phyloP scores from a whole-genome alignment of 2,797 vertebrate genomes.

The Alca torda region DNA sequence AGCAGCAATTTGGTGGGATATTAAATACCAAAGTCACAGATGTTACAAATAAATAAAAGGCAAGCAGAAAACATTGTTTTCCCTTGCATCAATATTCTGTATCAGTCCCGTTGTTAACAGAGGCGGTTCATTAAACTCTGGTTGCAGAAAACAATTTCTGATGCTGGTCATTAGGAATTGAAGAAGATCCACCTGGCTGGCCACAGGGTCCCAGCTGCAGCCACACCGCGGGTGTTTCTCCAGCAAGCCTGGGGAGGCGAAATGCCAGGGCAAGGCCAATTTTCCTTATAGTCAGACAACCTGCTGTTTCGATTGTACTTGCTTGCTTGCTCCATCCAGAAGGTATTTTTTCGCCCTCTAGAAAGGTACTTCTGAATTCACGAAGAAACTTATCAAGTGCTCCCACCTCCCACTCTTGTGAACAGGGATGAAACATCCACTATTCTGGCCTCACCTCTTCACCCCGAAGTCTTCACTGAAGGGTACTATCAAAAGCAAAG shows the following conservation, averaged over 20 bases:
- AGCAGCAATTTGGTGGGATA: slow-evolving; percentile 37
- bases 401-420: neutral
- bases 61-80: neutral
- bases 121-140: neutral
- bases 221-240: fast-evolving
- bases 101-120: neutral
- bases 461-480: neutral
- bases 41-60: slow-evolving; percentile 45
- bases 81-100: neutral
- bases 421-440: neutral
- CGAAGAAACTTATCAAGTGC: neutral
- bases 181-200: neutral
- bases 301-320: neutral
- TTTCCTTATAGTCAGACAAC: neutral
- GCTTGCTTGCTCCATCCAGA: neutral
- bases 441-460: neutral
- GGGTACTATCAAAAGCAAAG: neutral
- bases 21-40: slow-evolving; percentile 43
- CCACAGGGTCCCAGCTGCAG: neutral
- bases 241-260: neutral
- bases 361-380: neutral
- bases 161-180: neutral
- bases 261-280: neutral
- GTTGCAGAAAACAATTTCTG: neutral
- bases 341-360: neutral